Percentiles rank a stretch among this genome's conserved stretches.
Conservation (phyloP, 2,888 invertebrate genomes). For the Boloria selene region DNA sequence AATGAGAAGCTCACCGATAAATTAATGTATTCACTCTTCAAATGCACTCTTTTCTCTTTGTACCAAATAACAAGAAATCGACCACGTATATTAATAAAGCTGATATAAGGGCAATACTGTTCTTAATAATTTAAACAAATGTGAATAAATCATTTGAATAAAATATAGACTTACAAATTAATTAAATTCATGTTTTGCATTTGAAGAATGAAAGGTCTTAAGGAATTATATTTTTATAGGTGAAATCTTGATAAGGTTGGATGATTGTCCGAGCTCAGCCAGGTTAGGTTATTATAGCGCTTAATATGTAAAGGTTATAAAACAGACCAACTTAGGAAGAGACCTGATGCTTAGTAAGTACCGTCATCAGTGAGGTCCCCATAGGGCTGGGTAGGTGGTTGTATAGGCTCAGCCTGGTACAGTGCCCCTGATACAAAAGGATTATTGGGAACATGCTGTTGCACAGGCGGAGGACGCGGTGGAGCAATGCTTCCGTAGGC, state of each 20-base stretch:
- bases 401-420: constrained; percentile 84
- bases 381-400: constrained; percentile 84
- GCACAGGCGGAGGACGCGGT: constrained; percentile 75
- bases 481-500: constrained; percentile 70
- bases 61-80: too few relatives aligned
- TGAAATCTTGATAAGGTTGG: constrained; percentile 10
- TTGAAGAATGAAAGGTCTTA: too few relatives aligned
- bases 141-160: background rate
- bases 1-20: constrained; percentile 18
- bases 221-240: background rate
- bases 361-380: constrained; percentile 68
- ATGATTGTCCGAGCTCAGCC: constrained; percentile 7
- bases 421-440: constrained; percentile 83
- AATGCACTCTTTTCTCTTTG: too few relatives aligned
- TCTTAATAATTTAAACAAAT: too few relatives aligned
- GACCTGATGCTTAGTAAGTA: constrained; percentile 57
- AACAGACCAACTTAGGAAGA: constrained; percentile 2
- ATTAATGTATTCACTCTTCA: constrained; percentile 9
- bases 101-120: too few relatives aligned
- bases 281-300: constrained; percentile 13
- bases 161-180: background rate
- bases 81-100: too few relatives aligned
- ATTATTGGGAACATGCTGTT: constrained; percentile 83
- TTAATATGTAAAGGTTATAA: constrained; percentile 13
- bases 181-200: too few relatives aligned